Percentiles rank a stretch among this genome's conserved stretches.
Conservation (phyloP, 1,140 invertebrate genomes). For the Diuraphis noxia region DNA sequence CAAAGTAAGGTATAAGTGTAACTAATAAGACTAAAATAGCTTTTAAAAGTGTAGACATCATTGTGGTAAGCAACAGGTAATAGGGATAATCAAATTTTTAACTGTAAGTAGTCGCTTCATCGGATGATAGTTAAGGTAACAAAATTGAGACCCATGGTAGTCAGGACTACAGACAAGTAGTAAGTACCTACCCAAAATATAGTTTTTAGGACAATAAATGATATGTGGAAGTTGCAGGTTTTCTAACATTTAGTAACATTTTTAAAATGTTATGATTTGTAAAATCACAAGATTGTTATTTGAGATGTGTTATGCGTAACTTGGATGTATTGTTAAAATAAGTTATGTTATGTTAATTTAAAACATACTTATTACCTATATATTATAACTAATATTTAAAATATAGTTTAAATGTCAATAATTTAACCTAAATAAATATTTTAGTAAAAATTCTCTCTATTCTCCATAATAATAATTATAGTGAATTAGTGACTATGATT, state of each 20-base stretch:
- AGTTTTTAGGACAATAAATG: not conserved
- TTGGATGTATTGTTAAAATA: not conserved
- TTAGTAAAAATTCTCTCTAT: not conserved
- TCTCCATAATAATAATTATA: too few relatives aligned
- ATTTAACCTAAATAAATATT: not conserved
- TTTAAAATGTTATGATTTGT: not conserved
- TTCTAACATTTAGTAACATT: not conserved
- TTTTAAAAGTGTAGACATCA: too few relatives aligned
- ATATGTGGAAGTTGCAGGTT: not conserved
- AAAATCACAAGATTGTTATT: not conserved
- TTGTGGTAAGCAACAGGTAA: too few relatives aligned
- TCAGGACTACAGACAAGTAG: too few relatives aligned
- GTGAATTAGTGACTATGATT: too few relatives aligned
- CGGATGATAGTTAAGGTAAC: too few relatives aligned
- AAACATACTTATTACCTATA: not conserved
- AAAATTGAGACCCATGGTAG: too few relatives aligned
- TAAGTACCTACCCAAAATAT: too few relatives aligned
- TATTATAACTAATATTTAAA: not conserved
- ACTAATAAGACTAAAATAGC: too few relatives aligned
- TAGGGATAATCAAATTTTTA: too few relatives aligned
- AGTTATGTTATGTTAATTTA: not conserved
- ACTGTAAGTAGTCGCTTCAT: too few relatives aligned
- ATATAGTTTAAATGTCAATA: not conserved
- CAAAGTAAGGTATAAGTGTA: too few relatives aligned
- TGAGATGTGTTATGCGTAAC: not conserved